phyloP scores from a whole-genome alignment of 2,113 vertebrate genomes.

The Hylia prasina region DNA sequence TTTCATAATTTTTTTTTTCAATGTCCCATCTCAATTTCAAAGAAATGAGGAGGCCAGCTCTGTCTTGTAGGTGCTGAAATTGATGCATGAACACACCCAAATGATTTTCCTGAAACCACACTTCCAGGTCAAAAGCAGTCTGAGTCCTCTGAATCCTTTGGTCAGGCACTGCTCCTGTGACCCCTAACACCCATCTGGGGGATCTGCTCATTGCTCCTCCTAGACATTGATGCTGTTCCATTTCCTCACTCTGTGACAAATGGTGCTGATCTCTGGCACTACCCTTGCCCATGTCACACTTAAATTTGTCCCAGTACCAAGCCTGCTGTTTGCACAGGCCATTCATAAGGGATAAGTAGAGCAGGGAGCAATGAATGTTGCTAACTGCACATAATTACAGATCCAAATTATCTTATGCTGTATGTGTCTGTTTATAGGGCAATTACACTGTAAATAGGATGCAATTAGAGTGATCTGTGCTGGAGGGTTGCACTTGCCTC shows the following conservation, averaged over 20 bases:
- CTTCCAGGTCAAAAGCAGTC: not conserved
- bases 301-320: not conserved
- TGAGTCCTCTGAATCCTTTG: not conserved
- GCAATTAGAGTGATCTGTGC: conserved; percentile 48
- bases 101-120: not conserved
- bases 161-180: not conserved
- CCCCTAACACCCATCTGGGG: no score
- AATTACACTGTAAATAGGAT: conserved; percentile 55
- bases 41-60: not conserved
- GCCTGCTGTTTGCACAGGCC: conserved; percentile 41
- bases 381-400: conserved; percentile 60
- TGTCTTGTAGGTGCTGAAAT: not conserved
- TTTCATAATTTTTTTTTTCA: not conserved
- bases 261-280: not conserved
- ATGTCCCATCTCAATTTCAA: not conserved
- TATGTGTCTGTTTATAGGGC: conserved; percentile 59
- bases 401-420: conserved; percentile 43
- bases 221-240: not conserved
- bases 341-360: conserved; percentile 60
- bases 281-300: not conserved
- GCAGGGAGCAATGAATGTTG: conserved; percentile 50
- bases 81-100: not conserved
- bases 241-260: not conserved
- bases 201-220: not conserved
- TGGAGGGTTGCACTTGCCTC: conserved; percentile 11